Percentiles rank a stretch among this genome's conserved stretches.
Conservation (phyloP, 2,113 vertebrate species). For the Pteropus alecto region DNA sequence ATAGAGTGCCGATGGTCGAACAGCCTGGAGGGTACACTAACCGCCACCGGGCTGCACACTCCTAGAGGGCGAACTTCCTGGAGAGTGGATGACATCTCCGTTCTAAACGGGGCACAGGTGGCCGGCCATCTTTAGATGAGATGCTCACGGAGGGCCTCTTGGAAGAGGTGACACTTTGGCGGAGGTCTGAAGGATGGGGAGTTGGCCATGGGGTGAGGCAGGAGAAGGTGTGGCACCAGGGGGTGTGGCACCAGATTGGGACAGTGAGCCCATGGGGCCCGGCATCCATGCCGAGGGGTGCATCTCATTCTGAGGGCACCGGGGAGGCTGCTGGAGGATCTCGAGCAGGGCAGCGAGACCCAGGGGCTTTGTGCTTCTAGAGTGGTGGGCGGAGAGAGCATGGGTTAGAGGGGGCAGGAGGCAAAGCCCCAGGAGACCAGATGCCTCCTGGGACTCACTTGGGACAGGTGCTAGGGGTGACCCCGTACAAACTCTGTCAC, state of each 20-base stretch:
- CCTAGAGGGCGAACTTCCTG: background rate
- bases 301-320: background rate
- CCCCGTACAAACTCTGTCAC: no score
- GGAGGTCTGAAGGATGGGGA: background rate
- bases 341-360: background rate
- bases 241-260: background rate
- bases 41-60: accelerated
- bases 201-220: background rate
- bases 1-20: no score
- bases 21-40: background rate
- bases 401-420: background rate
- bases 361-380: background rate
- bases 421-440: background rate
- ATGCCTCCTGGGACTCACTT: background rate
- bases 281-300: background rate
- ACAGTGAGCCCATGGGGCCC: background rate
- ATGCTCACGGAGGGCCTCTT: background rate
- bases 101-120: background rate
- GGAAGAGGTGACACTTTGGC: background rate
- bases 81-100: background rate
- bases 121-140: background rate
- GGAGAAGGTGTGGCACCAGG: background rate
- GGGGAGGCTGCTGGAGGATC: background rate
- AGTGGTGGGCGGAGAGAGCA: no score
- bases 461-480: background rate